Evolutionary conservation across 2,797 vertebrate species (phyloP).

Genomic region (Poliocrania exsul): DNA sequence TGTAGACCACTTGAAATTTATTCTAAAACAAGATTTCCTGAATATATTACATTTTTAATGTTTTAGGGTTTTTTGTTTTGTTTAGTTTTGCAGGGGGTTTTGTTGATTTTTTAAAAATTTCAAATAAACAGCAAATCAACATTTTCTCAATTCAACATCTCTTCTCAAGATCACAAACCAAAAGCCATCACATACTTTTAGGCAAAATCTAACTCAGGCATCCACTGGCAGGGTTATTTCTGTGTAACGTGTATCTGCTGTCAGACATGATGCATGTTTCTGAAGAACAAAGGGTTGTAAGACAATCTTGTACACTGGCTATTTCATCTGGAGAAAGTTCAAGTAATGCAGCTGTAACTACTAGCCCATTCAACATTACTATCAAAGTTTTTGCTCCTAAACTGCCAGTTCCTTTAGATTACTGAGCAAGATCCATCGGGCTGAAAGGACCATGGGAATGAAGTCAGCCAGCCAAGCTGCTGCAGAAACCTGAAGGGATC

Average conservation of each 20-base stretch:
- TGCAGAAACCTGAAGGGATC: not conserved
- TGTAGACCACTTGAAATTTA: not conserved
- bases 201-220: not conserved
- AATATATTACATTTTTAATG: not conserved
- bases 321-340: not conserved
- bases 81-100: fast-evolving
- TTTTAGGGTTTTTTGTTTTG: not conserved
- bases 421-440: not conserved
- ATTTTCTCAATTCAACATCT: not conserved
- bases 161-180: not conserved
- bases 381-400: not conserved
- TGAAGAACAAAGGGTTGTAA: not conserved
- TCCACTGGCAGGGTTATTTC: not conserved
- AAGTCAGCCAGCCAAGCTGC: not conserved
- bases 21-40: not conserved
- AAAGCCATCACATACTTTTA: not conserved
- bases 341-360: not conserved
- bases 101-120: not conserved
- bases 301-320: not conserved
- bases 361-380: not conserved
- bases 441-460: not conserved
- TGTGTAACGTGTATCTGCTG: not conserved
- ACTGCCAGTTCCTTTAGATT: not conserved
- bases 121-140: not conserved
- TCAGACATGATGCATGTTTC: not conserved